Base-by-base conservation (phyloP, 2,113 vertebrate genomes). In the Pomatorhinus ruficollis region DNA sequence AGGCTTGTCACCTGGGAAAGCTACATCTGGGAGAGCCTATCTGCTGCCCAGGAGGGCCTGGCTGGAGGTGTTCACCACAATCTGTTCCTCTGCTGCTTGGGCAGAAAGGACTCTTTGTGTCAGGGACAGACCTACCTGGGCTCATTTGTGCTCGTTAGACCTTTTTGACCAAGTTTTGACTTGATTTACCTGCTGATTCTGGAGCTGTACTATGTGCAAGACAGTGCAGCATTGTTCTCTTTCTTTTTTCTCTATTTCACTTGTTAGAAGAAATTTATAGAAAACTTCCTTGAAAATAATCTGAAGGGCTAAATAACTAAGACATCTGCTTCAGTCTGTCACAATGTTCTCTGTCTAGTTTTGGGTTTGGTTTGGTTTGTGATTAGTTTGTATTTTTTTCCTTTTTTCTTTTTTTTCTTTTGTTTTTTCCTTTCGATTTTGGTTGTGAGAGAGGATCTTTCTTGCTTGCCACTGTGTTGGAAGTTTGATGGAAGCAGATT, bases 101-200 rank as follows among this genome's bases (percentile, higher is more conserved):
- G 59, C 68, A 86, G 80, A 94, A 94, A 65, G 66, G 80, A 44
- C 54, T 37, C 63, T 63, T 77, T 86, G 83, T 92, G 76, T 83
- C 53, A 40, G 59, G 31, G 44, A 40, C 31, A 53, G 66, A 72
- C 23, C 54, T n/a, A 45, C 83, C 42, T 72, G 54, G 49, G 33
- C 72, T 80, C 1, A 0, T 40, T 71, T 27, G 12, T 64, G 40
- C 59, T 88, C 10, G 1, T 68, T 80, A 65, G 63, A 72, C 13
- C 0, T 44, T 59, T 92, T 57, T 80, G 63, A 69, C 79, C 80
- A 90, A 77, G 87, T 95, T 92, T 65, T 77, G 37, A 92, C 93
- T 86, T 95, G 93, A 92, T 83, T 94, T 83, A 65, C 35, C 8
- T 65, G 71, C 76, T 80, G 76, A 77, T 92, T 70, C 45, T 88